phyloP scores from a whole-genome alignment of 2,113 vertebrate species.

The Tenrec ecaudatus region DNA sequence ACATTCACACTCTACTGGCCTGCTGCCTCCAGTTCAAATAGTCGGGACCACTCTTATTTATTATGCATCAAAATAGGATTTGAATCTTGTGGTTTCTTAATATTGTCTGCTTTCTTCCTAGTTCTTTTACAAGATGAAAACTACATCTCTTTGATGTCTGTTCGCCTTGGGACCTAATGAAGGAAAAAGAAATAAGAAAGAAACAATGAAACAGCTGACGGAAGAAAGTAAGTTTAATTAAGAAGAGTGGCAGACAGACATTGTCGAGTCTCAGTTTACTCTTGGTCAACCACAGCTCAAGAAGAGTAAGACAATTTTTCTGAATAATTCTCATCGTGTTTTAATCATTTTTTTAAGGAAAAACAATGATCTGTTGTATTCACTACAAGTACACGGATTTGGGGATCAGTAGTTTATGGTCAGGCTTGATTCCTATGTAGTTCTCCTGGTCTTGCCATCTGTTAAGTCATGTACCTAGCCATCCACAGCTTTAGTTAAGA shows the following conservation, averaged over 20 bases:
- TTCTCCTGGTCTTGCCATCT: background rate
- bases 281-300: background rate
- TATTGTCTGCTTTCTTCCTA: background rate
- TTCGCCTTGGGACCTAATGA: background rate
- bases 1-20: rapidly evolving
- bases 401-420: no score
- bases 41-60: background rate
- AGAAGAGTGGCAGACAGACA: rapidly evolving
- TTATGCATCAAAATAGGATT: background rate
- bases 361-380: background rate
- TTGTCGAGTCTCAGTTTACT: rapidly evolving
- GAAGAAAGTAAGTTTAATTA: background rate
- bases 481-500: background rate
- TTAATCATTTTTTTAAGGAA: background rate
- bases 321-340: background rate
- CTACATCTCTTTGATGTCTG: background rate
- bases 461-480: rapidly evolving
- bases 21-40: rapidly evolving
- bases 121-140: background rate
- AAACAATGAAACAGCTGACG: background rate
- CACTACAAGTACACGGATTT: background rate
- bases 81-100: background rate
- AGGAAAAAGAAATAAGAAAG: no score
- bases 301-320: background rate
- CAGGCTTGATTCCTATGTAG: rapidly evolving